A percentile compares a stretch with the other conserved stretches of the same genome.
These are phyloP conservation scores for Oostethus manadensis DNA, from an alignment of 2,113 vertebrate genomes.

Conservation along the genomic window DNA sequence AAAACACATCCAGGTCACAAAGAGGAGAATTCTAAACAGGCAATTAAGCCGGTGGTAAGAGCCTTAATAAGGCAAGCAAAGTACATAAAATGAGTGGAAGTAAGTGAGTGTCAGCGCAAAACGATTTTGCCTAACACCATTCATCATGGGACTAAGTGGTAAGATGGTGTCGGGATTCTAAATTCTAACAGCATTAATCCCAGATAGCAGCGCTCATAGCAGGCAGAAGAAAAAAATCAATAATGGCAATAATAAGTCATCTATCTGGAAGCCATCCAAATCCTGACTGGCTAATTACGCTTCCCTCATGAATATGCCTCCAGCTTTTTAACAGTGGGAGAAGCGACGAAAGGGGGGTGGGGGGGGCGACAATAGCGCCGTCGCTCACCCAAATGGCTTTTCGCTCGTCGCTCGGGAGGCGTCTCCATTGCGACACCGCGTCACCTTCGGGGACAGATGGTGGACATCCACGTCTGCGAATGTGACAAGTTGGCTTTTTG, in stretches of 20 bases:
- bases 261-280: slow-evolving; percentile 68
- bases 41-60: slow-evolving; percentile 71
- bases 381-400: slow-evolving; percentile 25
- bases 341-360: slow-evolving; percentile 29
- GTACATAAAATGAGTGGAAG: slow-evolving; percentile 68
- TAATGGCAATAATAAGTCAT: slow-evolving; percentile 74
- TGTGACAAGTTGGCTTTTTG: slow-evolving; percentile 47
- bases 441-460: slow-evolving; percentile 37
- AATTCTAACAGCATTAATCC: slow-evolving; percentile 74
- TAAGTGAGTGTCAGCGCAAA: slow-evolving; percentile 68
- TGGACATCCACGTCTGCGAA: slow-evolving; percentile 52
- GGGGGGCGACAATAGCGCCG: slow-evolving; percentile 26
- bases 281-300: slow-evolving; percentile 66
- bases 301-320: slow-evolving; percentile 70
- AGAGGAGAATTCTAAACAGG: slow-evolving; percentile 73
- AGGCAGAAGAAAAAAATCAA: slow-evolving; percentile 65
- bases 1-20: slow-evolving; percentile 74
- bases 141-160: slow-evolving; percentile 73
- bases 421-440: slow-evolving; percentile 40
- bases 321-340: slow-evolving; percentile 46
- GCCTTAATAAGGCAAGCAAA: slow-evolving; percentile 71
- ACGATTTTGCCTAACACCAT: slow-evolving; percentile 68
- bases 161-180: slow-evolving; percentile 67
- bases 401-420: slow-evolving; percentile 35
- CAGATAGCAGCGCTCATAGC: slow-evolving; percentile 63